Base-by-base conservation (phyloP, 2,113 vertebrate species). In the Charadrius vociferus region DNA sequence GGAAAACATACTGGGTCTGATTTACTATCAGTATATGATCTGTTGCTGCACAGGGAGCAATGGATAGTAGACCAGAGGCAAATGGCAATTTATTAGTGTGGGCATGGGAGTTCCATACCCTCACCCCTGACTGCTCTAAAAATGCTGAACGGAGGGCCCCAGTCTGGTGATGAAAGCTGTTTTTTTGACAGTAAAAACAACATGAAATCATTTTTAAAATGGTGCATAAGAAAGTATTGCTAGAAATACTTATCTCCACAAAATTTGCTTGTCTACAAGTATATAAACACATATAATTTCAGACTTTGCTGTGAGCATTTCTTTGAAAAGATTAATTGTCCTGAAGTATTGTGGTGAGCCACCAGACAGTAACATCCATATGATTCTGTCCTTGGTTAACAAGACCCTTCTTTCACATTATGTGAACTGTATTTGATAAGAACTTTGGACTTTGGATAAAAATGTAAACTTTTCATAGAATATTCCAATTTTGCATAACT, bases 71-170 rank as follows among this genome's bases (percentile, higher is more conserved):
- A 77, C 73, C 43, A 93, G 90, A 96, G 74, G 74, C 80, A 81
- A 96, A 93, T 93, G 94, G 90, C 81, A 74, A 75, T 97, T 98
- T 98, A 98, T 98, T 98, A 98, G 95, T 86, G 86, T 13, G 37
- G 73, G 80, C 90, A 83, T 90, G 97, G 95, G 96, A 97, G 83
- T 94, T 88, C 78, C 73, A 88, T 86, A 91, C 71, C 62, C 95
- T 97, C 90, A 93, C 93, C 96, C 95, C 97, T 90, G 96, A 97
- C 97, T 97, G 97, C 97, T 98, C 98, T 97, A 98, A 98, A 98
- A 98, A 96, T 97, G 97, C 97, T 86, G 96, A 98, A 98, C 68
- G 90, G 81, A 98, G 97, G 74, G 73, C 94, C 91, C 91, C 91
- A 92, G 81, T 77, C 86, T 94, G 52, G 96, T 96, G 98, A 96